Percentiles rank a stretch among this genome's conserved stretches.
phyloP scores from a whole-genome alignment of 2,888 invertebrate species.

The Epirrhoe alternata region DNA sequence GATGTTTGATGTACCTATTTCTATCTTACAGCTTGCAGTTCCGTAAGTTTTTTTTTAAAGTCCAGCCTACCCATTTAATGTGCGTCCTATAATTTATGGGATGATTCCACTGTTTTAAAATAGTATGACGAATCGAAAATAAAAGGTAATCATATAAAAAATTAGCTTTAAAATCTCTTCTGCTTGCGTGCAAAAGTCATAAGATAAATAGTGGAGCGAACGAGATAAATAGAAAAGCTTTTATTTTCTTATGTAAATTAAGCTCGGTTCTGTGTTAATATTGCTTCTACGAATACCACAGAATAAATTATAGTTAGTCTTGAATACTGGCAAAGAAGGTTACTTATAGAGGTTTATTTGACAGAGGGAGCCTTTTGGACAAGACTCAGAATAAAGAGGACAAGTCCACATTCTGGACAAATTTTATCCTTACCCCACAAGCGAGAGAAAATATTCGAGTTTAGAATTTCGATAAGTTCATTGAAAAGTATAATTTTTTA shows the following conservation, averaged over 20 bases:
- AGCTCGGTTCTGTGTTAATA: conserved; percentile 51
- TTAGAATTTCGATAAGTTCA: too few relatives aligned
- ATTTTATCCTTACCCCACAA: background rate
- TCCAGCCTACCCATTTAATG: too few relatives aligned
- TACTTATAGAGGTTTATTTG: conserved; percentile 48
- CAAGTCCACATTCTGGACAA: background rate
- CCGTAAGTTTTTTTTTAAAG: too few relatives aligned
- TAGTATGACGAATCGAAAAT: too few relatives aligned
- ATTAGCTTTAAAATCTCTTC: background rate
- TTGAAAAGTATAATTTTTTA: too few relatives aligned
- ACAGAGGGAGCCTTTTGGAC: conserved; percentile 38
- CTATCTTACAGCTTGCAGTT: too few relatives aligned
- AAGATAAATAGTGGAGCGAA: too few relatives aligned
- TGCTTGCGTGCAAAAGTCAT: conserved; percentile 20
- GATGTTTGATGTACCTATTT: too few relatives aligned
- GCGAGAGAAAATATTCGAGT: too few relatives aligned
- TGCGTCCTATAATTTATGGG: too few relatives aligned
- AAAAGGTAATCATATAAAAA: too few relatives aligned
- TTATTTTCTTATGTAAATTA: conserved; percentile 65
- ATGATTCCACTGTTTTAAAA: too few relatives aligned
- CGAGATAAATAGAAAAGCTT: conserved; percentile 48
- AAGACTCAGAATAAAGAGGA: background rate
- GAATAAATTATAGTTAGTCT: conserved; percentile 34
- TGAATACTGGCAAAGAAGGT: conserved; percentile 12
- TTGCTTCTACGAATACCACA: conserved; percentile 52